A percentile compares a stretch with the other conserved stretches of the same genome.
Evolutionary conservation across 2,797 vertebrate genomes (phyloP).

Genomic region (Ispidina lecontei): DNA sequence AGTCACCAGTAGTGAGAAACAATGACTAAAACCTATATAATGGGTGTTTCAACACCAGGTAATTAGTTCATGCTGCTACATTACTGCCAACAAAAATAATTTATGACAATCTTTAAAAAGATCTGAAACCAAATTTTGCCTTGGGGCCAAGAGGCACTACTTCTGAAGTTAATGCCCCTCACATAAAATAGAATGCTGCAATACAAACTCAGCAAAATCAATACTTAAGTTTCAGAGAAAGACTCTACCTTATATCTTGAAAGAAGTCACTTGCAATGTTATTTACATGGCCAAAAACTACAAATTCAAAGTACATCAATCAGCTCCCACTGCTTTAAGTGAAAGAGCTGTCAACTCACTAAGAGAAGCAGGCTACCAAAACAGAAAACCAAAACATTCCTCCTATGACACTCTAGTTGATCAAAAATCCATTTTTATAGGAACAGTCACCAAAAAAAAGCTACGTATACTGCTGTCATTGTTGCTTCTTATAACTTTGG

Average conservation of each 20-base stretch:
- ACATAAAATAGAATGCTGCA: neutral
- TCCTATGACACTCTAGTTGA: neutral
- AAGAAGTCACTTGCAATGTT: neutral
- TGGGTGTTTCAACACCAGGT: neutral
- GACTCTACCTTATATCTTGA: neutral
- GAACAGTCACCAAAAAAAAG: neutral
- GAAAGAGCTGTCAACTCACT: neutral
- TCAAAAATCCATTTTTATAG: neutral
- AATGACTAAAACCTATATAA: neutral
- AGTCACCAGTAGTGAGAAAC: neutral
- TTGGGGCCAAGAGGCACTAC: neutral
- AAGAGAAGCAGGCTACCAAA: neutral
- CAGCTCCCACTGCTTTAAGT: neutral
- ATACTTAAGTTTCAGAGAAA: neutral
- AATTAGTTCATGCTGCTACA: neutral
- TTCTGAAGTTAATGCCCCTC: neutral
- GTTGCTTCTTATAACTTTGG: neutral
- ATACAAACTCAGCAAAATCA: neutral
- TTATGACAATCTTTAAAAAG: neutral
- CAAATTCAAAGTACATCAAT: neutral
- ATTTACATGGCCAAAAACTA: neutral
- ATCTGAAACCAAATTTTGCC: neutral
- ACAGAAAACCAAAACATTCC: neutral
- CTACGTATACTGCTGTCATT: neutral
- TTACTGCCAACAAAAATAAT: neutral